Percentiles rank a stretch among this genome's conserved stretches.
phyloP scores from a whole-genome alignment of 2,888 invertebrate genomes.

The Isoperla grammatica region DNA sequence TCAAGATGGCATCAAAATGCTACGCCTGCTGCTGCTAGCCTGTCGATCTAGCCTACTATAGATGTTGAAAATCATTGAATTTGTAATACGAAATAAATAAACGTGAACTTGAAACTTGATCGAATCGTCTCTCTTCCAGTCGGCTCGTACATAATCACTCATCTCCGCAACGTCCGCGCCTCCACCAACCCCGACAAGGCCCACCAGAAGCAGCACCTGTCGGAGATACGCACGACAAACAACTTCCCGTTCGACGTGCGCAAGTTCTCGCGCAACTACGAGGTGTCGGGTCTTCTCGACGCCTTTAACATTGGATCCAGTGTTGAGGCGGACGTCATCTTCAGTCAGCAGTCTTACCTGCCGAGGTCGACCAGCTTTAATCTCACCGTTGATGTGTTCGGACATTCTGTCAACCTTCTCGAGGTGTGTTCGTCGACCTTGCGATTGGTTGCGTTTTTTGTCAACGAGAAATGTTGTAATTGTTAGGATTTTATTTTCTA shows the following conservation, averaged over 20 bases:
- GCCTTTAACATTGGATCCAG: slow-evolving; percentile 64
- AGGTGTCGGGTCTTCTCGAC: slow-evolving; percentile 65
- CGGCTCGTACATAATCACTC: slow-evolving; percentile 78
- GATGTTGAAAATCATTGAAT: no score
- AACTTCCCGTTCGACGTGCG: slow-evolving; percentile 66
- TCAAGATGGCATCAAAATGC: no score
- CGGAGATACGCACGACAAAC: slow-evolving; percentile 47
- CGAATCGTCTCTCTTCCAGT: slow-evolving; percentile 50
- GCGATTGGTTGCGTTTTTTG: no score
- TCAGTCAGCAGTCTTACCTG: slow-evolving; percentile 75
- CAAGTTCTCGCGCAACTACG: slow-evolving; percentile 73
- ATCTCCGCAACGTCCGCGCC: slow-evolving; percentile 69
- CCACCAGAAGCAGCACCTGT: slow-evolving; percentile 47
- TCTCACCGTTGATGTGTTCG: slow-evolving; percentile 71
- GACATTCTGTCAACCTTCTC: slow-evolving; percentile 68
- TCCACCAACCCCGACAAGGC: slow-evolving; percentile 71
- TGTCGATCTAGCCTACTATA: no score
- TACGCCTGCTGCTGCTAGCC: no score
- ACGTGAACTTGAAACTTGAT: no score
- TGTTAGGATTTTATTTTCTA: no score
- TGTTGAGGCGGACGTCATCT: slow-evolving; percentile 68
- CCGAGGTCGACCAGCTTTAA: slow-evolving; percentile 68
- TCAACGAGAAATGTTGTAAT: no score
- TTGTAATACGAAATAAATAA: no score
- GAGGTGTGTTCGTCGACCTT: no score